Base-by-base conservation (phyloP, 1,140 invertebrate genomes). In the Arion vulgaris region DNA sequence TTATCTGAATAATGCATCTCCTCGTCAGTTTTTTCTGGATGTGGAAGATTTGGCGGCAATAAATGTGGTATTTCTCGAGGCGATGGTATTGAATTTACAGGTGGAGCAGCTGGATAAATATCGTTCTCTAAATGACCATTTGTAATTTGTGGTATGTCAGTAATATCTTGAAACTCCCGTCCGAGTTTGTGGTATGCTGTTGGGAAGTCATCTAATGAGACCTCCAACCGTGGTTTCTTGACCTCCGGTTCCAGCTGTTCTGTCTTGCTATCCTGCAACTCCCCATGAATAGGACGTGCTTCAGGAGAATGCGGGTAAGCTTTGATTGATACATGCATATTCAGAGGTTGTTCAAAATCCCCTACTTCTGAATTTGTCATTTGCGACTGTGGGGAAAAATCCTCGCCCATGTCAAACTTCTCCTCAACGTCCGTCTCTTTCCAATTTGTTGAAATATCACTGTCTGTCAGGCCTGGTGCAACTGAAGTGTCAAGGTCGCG, bases 51-150 rank as follows among this genome's bases (percentile, higher is more conserved):
- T 66, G 75, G 28, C 45, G 9, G 28, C 26, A 38, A 26, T 53
- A 68, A 45, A 32, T 26, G 80, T 49, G 53, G 79, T 66, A 68
- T 68, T 5, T 66, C 26, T 26, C 5, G 49, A 39, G 80, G 78
- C 23, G 80, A 77, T 2, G 77, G 49, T 68, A 53, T 34, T 41
- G 80, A 32, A 53, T 41, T 17, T 57, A 88, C 90, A 77, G 83
- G 71, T 86, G 87, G 82, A 15, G 69, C 62, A 45, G 73, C 77
- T 41, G 84, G 73, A 71, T 86, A 32, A 75, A 49, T 1, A n/a
- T 97, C 97, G 91, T 99, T 98, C 96, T 99, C 99, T 90, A 98
- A 95, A 87, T 98, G 93, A 98, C 98, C 1, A 97, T 99, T 91
- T 97, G 97, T 96, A n/a, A n/a, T n/a, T 79, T 88, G 49, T 91